Evolutionary conservation across 2,888 invertebrate genomes (phyloP).

Genomic region (Chrysolina oricalcia): DNA sequence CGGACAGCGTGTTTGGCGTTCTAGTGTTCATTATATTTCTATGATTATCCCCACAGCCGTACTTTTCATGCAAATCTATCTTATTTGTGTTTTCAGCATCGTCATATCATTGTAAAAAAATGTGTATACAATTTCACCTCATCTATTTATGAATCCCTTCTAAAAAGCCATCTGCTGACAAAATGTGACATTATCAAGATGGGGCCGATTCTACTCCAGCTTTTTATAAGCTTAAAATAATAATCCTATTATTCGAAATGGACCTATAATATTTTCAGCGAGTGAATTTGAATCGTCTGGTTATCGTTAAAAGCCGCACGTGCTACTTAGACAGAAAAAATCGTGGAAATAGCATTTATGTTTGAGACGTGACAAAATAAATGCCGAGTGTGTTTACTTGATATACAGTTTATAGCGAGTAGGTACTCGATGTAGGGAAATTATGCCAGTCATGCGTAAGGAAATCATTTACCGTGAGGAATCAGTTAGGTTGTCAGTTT

Average conservation of each 20-base stretch:
- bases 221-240: slow-evolving; percentile 21
- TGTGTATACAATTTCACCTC: slow-evolving; percentile 1
- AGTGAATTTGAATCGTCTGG: slow-evolving; percentile 25
- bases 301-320: slow-evolving; percentile 8
- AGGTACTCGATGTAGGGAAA: not conserved
- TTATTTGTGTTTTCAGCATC: not conserved
- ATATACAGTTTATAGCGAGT: slow-evolving; percentile 8
- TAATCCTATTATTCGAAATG: slow-evolving; percentile 26
- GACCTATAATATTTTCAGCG: slow-evolving; percentile 22
- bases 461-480: not conserved
- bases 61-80: too few species aligned
- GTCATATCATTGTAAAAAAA: not conserved
- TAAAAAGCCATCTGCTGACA: slow-evolving; percentile 15
- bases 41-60: too few species aligned
- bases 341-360: not conserved
- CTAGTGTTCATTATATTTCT: too few species aligned
- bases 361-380: slow-evolving; percentile 6
- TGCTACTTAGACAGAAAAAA: slow-evolving; percentile 7
- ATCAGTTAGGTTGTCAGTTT: too few species aligned
- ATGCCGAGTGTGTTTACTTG: slow-evolving; percentile 4
- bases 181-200: slow-evolving; percentile 21
- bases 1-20: too few species aligned
- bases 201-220: slow-evolving; percentile 13
- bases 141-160: slow-evolving; percentile 8
- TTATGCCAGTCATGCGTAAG: not conserved